These are phyloP conservation scores for Mercenaria mercenaria DNA, from an alignment of 1,140 invertebrate genomes.

Conservation along the genomic window DNA sequence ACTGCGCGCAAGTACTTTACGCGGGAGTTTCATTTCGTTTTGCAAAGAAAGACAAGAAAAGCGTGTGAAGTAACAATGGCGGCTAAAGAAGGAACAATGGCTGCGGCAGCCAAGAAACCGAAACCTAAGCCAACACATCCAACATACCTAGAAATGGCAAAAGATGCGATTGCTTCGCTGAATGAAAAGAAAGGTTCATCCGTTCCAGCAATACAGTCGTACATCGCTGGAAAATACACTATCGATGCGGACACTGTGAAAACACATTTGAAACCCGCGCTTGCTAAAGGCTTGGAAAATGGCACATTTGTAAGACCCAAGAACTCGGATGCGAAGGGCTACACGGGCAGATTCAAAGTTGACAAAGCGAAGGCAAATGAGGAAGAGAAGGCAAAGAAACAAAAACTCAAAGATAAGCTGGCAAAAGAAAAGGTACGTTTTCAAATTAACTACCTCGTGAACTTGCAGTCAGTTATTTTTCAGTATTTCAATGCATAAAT, in stretches of 20 bases:
- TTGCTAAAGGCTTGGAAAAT: constrained; percentile 49
- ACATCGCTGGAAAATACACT: constrained; percentile 46
- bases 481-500: too few relatives aligned
- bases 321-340: constrained; percentile 60
- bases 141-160: constrained; percentile 54
- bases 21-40: constrained; percentile 28
- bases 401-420: constrained; percentile 14
- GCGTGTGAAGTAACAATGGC: background rate
- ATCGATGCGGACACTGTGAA: constrained; percentile 36
- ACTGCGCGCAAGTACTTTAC: background rate
- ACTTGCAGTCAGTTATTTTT: too few relatives aligned
- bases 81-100: constrained; percentile 1
- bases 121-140: constrained; percentile 49
- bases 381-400: constrained; percentile 51
- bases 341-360: constrained; percentile 50
- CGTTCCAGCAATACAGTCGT: constrained; percentile 40
- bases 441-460: background rate
- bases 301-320: constrained; percentile 56
- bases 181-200: constrained; percentile 46
- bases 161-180: constrained; percentile 46
- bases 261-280: constrained; percentile 52
- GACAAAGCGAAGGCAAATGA: constrained; percentile 39
- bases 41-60: background rate
- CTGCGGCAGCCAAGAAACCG: background rate
- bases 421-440: constrained; percentile 30